Evolutionary conservation across 2,888 invertebrate species (phyloP).

Genomic region (Spilosoma lubricipeda): DNA sequence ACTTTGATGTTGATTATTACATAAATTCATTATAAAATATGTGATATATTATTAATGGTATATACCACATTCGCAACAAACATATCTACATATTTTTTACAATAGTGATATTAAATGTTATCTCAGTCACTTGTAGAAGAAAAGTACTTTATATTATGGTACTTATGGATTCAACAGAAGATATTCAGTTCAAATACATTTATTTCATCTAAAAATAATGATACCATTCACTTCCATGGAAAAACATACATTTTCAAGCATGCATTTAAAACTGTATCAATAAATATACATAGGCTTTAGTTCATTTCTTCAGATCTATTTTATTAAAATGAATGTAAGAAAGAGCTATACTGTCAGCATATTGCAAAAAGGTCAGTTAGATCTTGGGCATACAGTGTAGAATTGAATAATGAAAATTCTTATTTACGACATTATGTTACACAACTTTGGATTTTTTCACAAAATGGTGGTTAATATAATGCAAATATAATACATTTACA

Average conservation of each 20-base stretch:
- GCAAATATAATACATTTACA: not conserved
- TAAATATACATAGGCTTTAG: constrained; percentile 11
- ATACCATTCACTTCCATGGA: constrained; percentile 22
- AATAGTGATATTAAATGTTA: constrained; percentile 47
- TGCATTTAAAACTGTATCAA: constrained; percentile 9
- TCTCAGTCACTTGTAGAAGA: constrained; percentile 45
- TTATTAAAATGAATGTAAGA: not conserved
- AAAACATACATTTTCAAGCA: constrained; percentile 13
- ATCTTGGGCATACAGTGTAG: not conserved
- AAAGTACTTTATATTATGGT: constrained; percentile 24
- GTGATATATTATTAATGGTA: constrained; percentile 55
- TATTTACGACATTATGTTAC: not conserved
- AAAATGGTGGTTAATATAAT: not conserved
- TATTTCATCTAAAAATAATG: constrained; percentile 17
- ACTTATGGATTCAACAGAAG: constrained; percentile 16
- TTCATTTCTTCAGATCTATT: constrained; percentile 8
- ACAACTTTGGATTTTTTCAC: not conserved
- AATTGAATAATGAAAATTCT: not conserved
- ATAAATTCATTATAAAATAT: constrained; percentile 52
- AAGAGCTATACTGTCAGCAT: constrained; percentile 8
- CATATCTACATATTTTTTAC: constrained; percentile 47
- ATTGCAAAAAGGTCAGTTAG: not conserved
- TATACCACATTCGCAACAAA: constrained; percentile 60
- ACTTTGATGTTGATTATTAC: constrained; percentile 68
- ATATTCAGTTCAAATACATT: constrained; percentile 19